Base-by-base conservation (phyloP, 2,113 vertebrate species). In the Trogon melanurus region DNA sequence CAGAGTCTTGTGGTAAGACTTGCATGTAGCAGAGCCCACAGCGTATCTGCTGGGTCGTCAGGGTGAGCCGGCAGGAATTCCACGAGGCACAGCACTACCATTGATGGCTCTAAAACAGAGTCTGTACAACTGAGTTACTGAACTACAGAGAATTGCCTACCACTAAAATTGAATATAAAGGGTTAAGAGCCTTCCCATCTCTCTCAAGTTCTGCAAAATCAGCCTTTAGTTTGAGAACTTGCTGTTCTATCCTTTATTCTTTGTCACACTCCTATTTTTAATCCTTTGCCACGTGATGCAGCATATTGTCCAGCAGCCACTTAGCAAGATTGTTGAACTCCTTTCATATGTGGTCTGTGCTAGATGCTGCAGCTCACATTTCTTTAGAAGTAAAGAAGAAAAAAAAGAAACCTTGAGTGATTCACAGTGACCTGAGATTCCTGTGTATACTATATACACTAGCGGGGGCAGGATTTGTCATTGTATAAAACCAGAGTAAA, bases 401-500 rank as follows among this genome's bases (percentile, higher is more conserved):
- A 93, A 95, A 75, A 60, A 13, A 61, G 45, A 88, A 93, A 50
- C 13, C 32, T 93, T 69, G 50, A 93, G 60, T 87, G 53, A 91
- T 70, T 96, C 70, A 79, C 66, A 57, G 8, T 80, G 62, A 93
- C 48, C 61, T 21, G 50, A 76, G 32, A 27, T 91, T 94, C 79
- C 75, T 47, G 36, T 53, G 32, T 96, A 56, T 32, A 4, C 51
- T 95, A 76, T 79, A 96, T 97, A 91, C 96, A 89, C 70, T 74
- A 81, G 41, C 60, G 89, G 91, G 50, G n/a, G 22, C 51, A 93
- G 65, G 69, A 32, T 71, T 94, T 29, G 18, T 74, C 38, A 75
- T 82, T 69, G 64, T 93, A 60, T 78, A 72, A 90, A 97, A 85
- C 67, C 61, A 66, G 74, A 95, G 71, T 51, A 51, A 97, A 94